Percentiles rank a stretch among this genome's conserved stretches.
Conservation (phyloP, 2,797 vertebrate species). For the Anguilla pacifica region DNA sequence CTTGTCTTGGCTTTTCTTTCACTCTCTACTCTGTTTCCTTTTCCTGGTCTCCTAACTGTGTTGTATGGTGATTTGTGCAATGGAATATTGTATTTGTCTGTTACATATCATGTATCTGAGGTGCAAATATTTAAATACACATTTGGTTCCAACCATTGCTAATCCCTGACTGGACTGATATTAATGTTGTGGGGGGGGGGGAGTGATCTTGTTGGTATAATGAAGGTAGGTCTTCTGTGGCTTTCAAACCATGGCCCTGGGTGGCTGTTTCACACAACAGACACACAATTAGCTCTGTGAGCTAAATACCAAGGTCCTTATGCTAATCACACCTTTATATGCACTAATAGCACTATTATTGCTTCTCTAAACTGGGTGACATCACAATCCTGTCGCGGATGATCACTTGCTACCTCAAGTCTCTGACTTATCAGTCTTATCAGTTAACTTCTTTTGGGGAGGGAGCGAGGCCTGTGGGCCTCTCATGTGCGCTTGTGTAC, state of each 20-base stretch:
- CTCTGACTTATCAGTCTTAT: background rate
- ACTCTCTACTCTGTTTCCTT: conserved; percentile 47
- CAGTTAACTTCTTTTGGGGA: background rate
- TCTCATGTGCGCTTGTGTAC: background rate
- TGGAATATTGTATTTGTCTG: conserved; percentile 83
- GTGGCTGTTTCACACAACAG: background rate
- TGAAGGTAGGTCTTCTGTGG: background rate
- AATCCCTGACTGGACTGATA: conserved; percentile 60
- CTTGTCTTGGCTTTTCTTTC: conserved; percentile 58
- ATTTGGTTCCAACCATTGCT: conserved; percentile 85
- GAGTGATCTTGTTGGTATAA: background rate
- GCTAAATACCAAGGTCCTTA: background rate
- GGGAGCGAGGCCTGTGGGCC: background rate
- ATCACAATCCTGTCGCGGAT: background rate
- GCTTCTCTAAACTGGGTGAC: background rate
- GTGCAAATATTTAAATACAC: conserved; percentile 89
- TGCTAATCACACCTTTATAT: background rate
- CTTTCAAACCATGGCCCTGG: background rate
- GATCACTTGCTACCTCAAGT: background rate
- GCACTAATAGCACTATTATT: background rate
- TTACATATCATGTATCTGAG: conserved; percentile 85
- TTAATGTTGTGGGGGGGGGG: conserved; percentile 45
- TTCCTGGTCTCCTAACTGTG: conserved; percentile 76
- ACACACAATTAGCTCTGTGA: background rate
- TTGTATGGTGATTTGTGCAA: conserved; percentile 85